Base-by-base conservation (phyloP, 1,140 invertebrate species). In the Brachionus paranguensis region DNA sequence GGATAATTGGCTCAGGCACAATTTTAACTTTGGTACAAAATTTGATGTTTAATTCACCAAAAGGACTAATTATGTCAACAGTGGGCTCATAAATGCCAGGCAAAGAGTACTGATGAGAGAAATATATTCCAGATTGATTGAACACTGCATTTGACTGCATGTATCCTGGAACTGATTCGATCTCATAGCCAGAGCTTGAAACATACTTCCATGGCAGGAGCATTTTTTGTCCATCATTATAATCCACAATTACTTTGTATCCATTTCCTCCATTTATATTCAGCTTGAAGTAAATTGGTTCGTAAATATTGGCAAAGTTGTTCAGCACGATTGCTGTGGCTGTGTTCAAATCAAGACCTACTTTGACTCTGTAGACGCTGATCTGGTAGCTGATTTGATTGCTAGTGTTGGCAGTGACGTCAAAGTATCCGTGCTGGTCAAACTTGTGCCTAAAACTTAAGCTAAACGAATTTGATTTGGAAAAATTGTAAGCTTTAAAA, bases 251-350 rank as follows among this genome's bases (percentile, higher is more conserved):
- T 45, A 60, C 41, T 45, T 7, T 64, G n/a, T 64, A 81, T 14
- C 78, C 78, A 81, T 81, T 81, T 10, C 78, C 78, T 5, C 64
- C 53, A 60, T 43, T 68, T 47, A 81, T 12, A 64, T 68, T 81
- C n/a, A 68, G 12, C n/a, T 43, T 64, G 20, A 64, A 37, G 41
- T 29, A 68, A 12, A 81, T 37, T 43, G 12, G n/a, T 20, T 68
- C 41, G 41, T 68, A 1, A 20, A 64, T 45, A 47, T 68, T 81
- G 12, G 29, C 64, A 68, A 64, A 68, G 53, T 64, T 60, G 33
- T 60, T 68, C 4, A 64, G 17, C 14, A 81, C 41, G 8, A 43
- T 60, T 12, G 33, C 78, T 6, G 55, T 60, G 5, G 64, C 64
- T 37, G 53, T 45, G 10, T 68, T 81, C n/a, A 81, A 65, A 37